Conservation (phyloP, 2,113 vertebrate species). For the Lamprotornis superbus region DNA sequence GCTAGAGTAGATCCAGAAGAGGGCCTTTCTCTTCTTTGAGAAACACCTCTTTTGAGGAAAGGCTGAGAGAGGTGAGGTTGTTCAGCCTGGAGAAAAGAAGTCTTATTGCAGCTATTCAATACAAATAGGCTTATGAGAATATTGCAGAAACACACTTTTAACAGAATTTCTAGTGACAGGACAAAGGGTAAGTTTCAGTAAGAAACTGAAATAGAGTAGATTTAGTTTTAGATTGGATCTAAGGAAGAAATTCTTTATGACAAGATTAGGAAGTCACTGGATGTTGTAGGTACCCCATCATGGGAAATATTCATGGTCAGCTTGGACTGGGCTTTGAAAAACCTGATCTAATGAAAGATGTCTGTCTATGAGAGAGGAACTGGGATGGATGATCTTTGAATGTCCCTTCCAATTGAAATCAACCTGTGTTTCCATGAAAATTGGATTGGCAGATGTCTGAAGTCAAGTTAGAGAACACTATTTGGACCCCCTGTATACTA, state of each 20-base stretch:
- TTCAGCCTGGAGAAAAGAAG: background rate
- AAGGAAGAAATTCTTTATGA: background rate
- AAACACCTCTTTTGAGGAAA: background rate
- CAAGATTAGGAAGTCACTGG: background rate
- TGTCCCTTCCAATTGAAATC: background rate
- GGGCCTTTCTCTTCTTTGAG: background rate
- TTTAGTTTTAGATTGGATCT: background rate
- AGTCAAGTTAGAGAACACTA: background rate
- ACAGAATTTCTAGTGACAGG: background rate
- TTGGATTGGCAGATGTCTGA: background rate
- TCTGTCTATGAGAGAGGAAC: rapidly evolving
- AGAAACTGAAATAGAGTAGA: background rate
- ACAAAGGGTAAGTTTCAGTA: background rate
- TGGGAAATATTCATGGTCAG: rapidly evolving
- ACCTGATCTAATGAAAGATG: background rate
- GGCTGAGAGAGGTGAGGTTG: background rate
- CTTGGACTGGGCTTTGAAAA: background rate
- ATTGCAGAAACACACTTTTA: background rate
- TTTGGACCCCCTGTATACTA: background rate
- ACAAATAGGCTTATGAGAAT: background rate
- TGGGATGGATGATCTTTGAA: background rate
- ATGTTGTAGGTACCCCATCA: background rate
- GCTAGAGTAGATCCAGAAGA: background rate
- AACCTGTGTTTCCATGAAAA: background rate
- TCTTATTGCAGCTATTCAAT: background rate